These are phyloP conservation scores for Ophonus ardosiacus DNA, from an alignment of 2,888 invertebrate genomes.

Conservation along the genomic window DNA sequence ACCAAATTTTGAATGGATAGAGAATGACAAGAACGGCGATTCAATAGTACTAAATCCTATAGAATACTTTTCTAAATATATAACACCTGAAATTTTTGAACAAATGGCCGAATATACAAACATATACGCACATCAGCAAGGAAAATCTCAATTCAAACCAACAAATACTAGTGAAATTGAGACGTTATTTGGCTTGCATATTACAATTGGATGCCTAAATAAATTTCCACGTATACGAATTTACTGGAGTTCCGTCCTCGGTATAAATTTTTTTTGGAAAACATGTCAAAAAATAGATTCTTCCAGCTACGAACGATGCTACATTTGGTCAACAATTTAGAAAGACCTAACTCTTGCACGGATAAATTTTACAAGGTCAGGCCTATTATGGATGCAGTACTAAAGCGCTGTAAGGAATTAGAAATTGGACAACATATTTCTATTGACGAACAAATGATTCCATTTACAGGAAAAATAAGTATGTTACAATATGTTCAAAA, in stretches of 20 bases:
- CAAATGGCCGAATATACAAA: constrained; percentile 37
- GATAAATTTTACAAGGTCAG: constrained; percentile 42
- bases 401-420: constrained; percentile 42
- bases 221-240: constrained; percentile 39
- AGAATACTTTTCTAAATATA: too few relatives aligned
- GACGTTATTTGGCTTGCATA: constrained; percentile 46
- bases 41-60: too few relatives aligned
- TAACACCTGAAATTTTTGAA: constrained; percentile 4
- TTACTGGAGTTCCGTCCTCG: constrained; percentile 36
- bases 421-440: constrained; percentile 22
- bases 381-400: constrained; percentile 48
- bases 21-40: constrained; percentile 24
- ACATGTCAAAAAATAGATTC: constrained; percentile 41
- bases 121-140: constrained; percentile 38
- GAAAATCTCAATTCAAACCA: constrained; percentile 42
- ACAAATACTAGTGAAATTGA: constrained; percentile 47
- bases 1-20: constrained; percentile 46
- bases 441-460: constrained; percentile 16
- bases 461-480: constrained; percentile 22
- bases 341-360: constrained; percentile 37
- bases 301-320: constrained; percentile 51
- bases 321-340: constrained; percentile 48
- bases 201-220: constrained; percentile 51
- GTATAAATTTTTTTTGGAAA: constrained; percentile 43
- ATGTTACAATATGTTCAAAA: constrained; percentile 34